Base-by-base conservation (phyloP, 2,888 invertebrate species). In the Eilema sororculum region DNA sequence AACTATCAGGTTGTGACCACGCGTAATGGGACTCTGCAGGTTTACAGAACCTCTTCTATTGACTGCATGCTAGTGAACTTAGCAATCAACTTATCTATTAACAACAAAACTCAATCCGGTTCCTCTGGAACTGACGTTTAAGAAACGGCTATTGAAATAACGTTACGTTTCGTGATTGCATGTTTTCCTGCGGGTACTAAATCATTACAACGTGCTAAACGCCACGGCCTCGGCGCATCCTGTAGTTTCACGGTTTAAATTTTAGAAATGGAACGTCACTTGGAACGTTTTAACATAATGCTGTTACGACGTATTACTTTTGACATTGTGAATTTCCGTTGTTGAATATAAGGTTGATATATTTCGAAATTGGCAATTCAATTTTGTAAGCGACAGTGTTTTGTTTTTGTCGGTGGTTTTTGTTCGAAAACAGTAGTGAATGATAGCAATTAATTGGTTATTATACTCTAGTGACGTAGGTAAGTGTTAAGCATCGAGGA, bases 181-280 rank as follows among this genome's bases (percentile, higher is more conserved):
- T 77, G 75, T 71, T 72, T 80, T 80, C 82, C 82, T 82, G 82
- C 67, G 57, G 64, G 56, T 41, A 61, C 57, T 72, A 61, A 74
- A 74, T 82, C 69, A 77, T 74, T 78, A 62, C 68, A 81, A 75
- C 64, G 72, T 58, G 67, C 57, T 72, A 70, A 71, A 57, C 65
- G 69, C 65, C 63, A 66, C 77, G 81, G 60, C 81, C 79, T 81
- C 77, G 74, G 25, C 30, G 71, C 77, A 77, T 81, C 81, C 81
- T 81, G 83, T 37, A 5, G 37, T 71, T 72, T 80, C 78, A 78
- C 71, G 76, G 73, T 24, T 79, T 79, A 69, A 20, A 64, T 60
- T 2, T 66, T 76, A 70, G 41, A 64, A 64, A 60, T 65, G 24
- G 20, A n/a, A 62, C 56, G 20, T 62, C 62, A 62, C 30, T 60